Percentiles rank a stretch among this genome's conserved stretches.
phyloP scores from a whole-genome alignment of 1,140 invertebrate species.

The Trichonephila inaurata region DNA sequence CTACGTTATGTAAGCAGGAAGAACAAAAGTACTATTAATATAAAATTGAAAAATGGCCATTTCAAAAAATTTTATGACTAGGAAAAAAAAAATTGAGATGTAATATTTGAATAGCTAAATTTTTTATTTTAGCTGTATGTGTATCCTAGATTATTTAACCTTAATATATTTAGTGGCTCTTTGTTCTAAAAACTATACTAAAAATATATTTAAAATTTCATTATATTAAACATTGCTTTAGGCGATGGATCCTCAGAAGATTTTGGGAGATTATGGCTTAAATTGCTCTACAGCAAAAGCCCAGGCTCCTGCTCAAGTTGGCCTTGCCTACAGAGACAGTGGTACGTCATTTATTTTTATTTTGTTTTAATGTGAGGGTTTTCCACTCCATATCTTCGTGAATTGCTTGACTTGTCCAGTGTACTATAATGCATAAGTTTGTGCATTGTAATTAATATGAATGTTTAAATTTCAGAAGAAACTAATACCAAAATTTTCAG shows the following conservation, averaged over 20 bases:
- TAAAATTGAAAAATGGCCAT: too few species aligned
- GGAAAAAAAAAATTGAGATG: too few species aligned
- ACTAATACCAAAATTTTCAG: too few species aligned
- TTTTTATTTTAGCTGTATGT: neutral
- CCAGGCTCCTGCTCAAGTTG: conserved; percentile 94
- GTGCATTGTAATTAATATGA: too few species aligned
- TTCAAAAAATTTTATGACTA: neutral
- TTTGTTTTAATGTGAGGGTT: too few species aligned
- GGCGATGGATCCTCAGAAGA: conserved; percentile 93
- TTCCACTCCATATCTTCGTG: too few species aligned
- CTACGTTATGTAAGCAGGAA: too few species aligned
- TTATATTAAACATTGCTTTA: conserved; percentile 78
- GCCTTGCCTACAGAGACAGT: conserved; percentile 89
- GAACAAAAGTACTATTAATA: too few species aligned
- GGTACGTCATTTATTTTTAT: conserved; percentile 77
- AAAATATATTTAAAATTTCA: neutral
- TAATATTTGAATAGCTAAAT: too few species aligned
- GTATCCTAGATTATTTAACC: neutral
- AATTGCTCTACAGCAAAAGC: conserved; percentile 93
- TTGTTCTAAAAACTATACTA: neutral
- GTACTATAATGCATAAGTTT: too few species aligned
- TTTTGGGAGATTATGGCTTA: conserved; percentile 93
- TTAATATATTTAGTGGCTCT: neutral
- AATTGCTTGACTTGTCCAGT: too few species aligned
- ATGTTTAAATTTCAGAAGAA: too few species aligned